Evolutionary conservation across 1,140 invertebrate species (phyloP).

Genomic region (Amphibalanus amphitrite): DNA sequence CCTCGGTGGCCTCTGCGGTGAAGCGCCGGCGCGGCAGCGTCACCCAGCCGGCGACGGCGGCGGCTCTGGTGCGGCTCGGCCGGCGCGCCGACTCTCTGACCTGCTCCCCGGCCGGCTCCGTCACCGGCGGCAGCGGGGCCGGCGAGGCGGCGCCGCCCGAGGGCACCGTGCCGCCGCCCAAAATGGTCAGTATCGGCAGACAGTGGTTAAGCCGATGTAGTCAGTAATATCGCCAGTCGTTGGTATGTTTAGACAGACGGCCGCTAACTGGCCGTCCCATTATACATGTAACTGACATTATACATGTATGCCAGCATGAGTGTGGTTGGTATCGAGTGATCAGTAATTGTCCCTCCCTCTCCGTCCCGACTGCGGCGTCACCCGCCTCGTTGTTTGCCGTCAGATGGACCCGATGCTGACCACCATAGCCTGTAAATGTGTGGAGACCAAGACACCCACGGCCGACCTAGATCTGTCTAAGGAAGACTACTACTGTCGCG

Average conservation of each 20-base stretch:
- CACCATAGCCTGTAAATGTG: constrained; percentile 17
- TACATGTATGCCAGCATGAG: too few species aligned
- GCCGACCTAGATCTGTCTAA: constrained; percentile 10
- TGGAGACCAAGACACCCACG: constrained; percentile 12
- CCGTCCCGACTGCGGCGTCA: too few species aligned
- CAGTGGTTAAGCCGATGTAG: too few species aligned
- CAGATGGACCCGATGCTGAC: constrained; percentile 16
- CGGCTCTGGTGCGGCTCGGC: neutral
- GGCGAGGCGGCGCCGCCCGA: neutral
- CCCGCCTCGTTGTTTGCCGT: neutral
- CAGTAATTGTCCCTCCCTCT: too few species aligned
- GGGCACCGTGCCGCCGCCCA: neutral
- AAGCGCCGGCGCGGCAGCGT: too few species aligned
- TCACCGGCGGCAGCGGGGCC: neutral
- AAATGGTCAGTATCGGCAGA: constrained; percentile 7
- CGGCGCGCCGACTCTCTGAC: neutral
- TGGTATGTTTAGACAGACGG: too few species aligned
- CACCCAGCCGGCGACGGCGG: neutral
- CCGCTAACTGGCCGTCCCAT: too few species aligned
- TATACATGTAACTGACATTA: too few species aligned
- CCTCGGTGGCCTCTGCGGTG: too few species aligned
- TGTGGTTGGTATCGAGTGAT: too few species aligned
- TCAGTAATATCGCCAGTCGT: too few species aligned
- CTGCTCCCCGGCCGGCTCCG: neutral
- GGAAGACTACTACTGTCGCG: constrained; percentile 34